Percentiles rank a stretch among this genome's conserved stretches.
Evolutionary conservation across 2,888 invertebrate genomes (phyloP).

Genomic region (Epinotia bilunana): DNA sequence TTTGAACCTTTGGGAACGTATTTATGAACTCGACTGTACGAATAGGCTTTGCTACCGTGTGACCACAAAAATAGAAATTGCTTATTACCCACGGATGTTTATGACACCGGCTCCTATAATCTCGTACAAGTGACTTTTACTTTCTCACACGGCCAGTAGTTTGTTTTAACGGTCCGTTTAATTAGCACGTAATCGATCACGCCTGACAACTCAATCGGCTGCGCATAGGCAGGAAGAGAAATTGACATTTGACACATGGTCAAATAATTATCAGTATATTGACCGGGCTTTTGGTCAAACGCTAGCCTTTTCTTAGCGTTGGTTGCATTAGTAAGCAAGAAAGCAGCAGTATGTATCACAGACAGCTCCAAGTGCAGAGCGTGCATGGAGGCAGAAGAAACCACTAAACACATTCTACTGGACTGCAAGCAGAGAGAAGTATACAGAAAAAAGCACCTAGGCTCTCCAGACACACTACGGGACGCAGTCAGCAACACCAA

Average conservation of each 20-base stretch:
- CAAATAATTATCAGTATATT: background rate
- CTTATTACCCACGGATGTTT: constrained; percentile 7
- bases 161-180: constrained; percentile 23
- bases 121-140: constrained; percentile 18
- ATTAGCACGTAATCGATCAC: constrained; percentile 33
- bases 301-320: too few species aligned
- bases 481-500: too few species aligned
- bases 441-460: too few species aligned
- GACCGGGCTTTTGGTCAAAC: background rate
- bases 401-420: too few species aligned
- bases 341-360: too few species aligned
- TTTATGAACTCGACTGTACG: too few species aligned
- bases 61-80: background rate
- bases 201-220: constrained; percentile 22
- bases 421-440: too few species aligned
- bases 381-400: too few species aligned
- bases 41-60: background rate
- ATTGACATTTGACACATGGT: constrained; percentile 20
- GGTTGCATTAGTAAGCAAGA: too few species aligned
- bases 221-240: constrained; percentile 20
- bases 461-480: too few species aligned
- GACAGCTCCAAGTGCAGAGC: too few species aligned
- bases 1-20: too few species aligned
- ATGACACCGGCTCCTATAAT: background rate
- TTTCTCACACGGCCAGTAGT: constrained; percentile 21